Evolutionary conservation across 1,140 invertebrate genomes (phyloP).

Genomic region (Cepaea nemoralis): DNA sequence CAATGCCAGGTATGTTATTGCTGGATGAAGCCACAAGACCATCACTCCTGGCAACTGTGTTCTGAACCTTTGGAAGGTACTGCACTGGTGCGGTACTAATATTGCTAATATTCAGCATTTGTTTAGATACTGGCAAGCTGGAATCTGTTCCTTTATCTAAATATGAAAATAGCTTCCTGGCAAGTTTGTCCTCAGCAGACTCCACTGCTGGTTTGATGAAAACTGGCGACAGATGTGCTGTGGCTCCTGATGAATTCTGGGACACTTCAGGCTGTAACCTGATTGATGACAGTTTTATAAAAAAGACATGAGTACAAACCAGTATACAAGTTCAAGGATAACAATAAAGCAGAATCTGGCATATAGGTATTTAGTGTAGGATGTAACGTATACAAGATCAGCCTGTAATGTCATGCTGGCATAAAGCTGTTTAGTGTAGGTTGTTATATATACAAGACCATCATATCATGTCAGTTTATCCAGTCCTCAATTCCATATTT

Average conservation of each 20-base stretch:
- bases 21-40: background rate
- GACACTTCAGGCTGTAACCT: background rate
- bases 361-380: too few species aligned
- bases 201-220: constrained; percentile 20
- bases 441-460: too few species aligned
- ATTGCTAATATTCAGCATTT: background rate
- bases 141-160: constrained; percentile 17
- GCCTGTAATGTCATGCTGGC: too few species aligned
- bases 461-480: too few species aligned
- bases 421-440: too few species aligned
- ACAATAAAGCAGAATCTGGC: too few species aligned
- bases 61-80: background rate
- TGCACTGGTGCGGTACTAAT: background rate
- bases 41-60: background rate
- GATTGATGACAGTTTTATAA: too few species aligned
- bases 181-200: constrained; percentile 28
- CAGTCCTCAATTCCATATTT: too few species aligned
- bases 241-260: background rate
- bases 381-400: too few species aligned
- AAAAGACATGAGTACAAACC: too few species aligned
- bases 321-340: too few species aligned
- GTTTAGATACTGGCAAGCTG: background rate
- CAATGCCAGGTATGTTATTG: background rate
- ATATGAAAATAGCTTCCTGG: constrained; percentile 8
- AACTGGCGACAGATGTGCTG: constrained; percentile 23